phyloP scores from a whole-genome alignment of 2,113 vertebrate genomes.

The Propithecus coquereli region DNA sequence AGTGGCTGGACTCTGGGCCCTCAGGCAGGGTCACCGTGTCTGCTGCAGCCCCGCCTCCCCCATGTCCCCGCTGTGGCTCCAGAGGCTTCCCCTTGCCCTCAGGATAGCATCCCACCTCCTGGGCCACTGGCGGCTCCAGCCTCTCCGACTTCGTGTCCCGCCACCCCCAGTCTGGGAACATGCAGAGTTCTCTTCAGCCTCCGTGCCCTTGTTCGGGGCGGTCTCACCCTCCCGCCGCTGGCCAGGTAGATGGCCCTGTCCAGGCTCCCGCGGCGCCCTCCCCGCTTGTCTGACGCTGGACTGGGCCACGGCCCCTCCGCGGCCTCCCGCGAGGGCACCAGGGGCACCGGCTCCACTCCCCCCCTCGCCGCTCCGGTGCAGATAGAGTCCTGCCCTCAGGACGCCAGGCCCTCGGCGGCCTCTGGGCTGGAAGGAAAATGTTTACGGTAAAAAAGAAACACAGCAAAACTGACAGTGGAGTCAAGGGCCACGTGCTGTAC shows the following conservation, averaged over 20 bases:
- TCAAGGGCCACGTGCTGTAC: neutral
- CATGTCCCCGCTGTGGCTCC: accelerated
- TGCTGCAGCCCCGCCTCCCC: too few relatives aligned
- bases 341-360: neutral
- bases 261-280: neutral
- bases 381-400: neutral
- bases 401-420: neutral
- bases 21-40: neutral
- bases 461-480: neutral
- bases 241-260: neutral
- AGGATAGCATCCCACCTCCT: neutral
- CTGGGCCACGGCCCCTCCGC: neutral
- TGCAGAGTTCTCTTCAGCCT: neutral
- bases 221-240: neutral
- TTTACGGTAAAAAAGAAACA: neutral
- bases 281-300: neutral
- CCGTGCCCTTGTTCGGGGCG: neutral
- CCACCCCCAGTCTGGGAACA: neutral
- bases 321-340: neutral
- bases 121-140: neutral
- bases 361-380: too few relatives aligned
- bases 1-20: neutral
- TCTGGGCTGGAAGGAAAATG: neutral
- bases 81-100: neutral
- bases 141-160: accelerated